Evolutionary conservation across 2,113 vertebrate species (phyloP), one percentile per base, ranked within the genome.

Genomic region (Cololabis saira): DNA sequence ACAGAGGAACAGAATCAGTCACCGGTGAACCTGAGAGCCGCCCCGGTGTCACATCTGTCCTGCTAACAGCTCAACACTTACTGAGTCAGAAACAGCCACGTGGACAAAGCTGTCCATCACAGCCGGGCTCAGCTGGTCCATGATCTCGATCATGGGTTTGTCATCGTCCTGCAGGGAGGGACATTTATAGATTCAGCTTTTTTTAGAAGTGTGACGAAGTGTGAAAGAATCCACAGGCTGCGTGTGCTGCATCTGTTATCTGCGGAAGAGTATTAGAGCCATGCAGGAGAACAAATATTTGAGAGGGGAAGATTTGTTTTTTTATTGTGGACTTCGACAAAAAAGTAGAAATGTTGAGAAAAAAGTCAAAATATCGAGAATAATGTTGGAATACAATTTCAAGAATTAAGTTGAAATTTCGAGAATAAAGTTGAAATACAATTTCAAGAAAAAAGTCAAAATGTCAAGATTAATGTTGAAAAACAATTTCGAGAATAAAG

Each of bases 41-140:
- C 0, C 47, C 19, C 27, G 27, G 5, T 19, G 17, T 48, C 24
- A 43, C 10, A 24, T 60, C 18, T 17, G 10, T 14, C 27, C 27
- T n/a, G 15, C 0, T 22, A 4, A 44, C 43, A 14, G 22, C 14
- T 33, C 12, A n/a, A 63, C 11, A 52, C 58, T 52, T 51, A 99
- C 98, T 1, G 98, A 96, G 89, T 99, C 97, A 0, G 96, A 98
- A 76, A 95, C 93, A 7, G 96, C 96, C 62, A 99, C 96, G 2
- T 99, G 98, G 88, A 98, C 95, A 77, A 99, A 96, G 87, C 96
- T 99, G 88, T 99, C 96, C 69, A 99, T 94, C 75, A 99, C 95
- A 57, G 95, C 94, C 72, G 97, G 96, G 91, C 97, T 98, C 71
- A 99, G 84, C 19, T 98, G 97, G 91, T 99, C 97, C 98, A 99